Conservation (phyloP, 2,113 vertebrate species). For the Nannobrachium achirus region DNA sequence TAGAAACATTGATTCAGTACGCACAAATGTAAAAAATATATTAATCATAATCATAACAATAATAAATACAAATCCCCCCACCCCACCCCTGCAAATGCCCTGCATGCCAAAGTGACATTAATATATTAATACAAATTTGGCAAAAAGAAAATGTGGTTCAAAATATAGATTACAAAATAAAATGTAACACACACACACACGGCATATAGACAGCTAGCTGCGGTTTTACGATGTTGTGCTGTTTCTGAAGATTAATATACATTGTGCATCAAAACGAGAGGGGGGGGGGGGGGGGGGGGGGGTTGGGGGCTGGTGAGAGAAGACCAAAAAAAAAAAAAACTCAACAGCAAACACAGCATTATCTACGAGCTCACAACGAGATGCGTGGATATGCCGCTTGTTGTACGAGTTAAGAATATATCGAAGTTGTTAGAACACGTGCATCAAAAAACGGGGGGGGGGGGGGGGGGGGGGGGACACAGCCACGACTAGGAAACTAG, state of each 20-base stretch:
- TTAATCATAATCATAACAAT: no score
- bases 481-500: background rate
- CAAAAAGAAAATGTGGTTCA: slow-evolving; percentile 33
- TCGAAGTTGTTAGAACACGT: slow-evolving; percentile 41
- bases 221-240: slow-evolving; percentile 26
- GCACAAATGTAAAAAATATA: slow-evolving; percentile 45
- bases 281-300: no score
- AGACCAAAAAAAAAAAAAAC: no score
- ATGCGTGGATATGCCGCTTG: slow-evolving; percentile 59
- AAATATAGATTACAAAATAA: slow-evolving; percentile 12
- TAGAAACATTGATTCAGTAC: slow-evolving; percentile 49
- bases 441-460: slow-evolving; percentile 53
- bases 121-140: slow-evolving; percentile 60
- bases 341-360: slow-evolving; percentile 59
- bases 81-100: slow-evolving; percentile 26
- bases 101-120: slow-evolving; percentile 53
- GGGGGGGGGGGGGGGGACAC: background rate
- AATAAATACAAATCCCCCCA: slow-evolving; percentile 24
- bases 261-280: background rate
- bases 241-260: slow-evolving; percentile 25
- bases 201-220: slow-evolving; percentile 14
- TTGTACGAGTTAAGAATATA: no score
- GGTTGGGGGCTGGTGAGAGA: slow-evolving; percentile 51
- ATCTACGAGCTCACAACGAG: background rate
- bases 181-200: slow-evolving; percentile 33